These are phyloP conservation scores for Clistopyga incitator DNA, from an alignment of 2,888 invertebrate species.

Conservation along the genomic window DNA sequence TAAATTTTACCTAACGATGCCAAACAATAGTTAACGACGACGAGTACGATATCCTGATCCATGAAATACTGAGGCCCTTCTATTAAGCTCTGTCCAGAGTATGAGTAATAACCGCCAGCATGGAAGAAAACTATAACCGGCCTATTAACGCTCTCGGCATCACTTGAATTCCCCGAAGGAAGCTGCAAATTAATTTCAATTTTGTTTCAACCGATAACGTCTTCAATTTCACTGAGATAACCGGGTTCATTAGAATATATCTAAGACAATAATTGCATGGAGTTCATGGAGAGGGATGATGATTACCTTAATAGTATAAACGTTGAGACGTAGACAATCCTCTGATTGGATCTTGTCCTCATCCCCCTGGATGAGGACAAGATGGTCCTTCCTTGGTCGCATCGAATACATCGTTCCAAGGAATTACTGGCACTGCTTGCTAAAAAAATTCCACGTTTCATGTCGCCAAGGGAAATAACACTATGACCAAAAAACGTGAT, in stretches of 20 bases:
- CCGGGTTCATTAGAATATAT: neutral
- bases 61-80: conserved; percentile 88
- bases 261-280: neutral
- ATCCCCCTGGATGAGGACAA: conserved; percentile 85
- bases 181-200: conserved; percentile 44
- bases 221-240: neutral
- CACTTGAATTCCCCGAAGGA: conserved; percentile 27
- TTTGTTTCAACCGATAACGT: neutral
- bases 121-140: conserved; percentile 89
- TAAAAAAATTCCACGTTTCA: conserved; percentile 70
- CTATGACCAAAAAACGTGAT: neutral
- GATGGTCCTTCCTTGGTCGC: conserved; percentile 87
- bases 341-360: conserved; percentile 85
- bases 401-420: conserved; percentile 85
- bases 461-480: neutral
- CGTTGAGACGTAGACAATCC: conserved; percentile 88
- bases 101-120: conserved; percentile 87
- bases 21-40: conserved; percentile 88
- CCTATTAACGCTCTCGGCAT: conserved; percentile 55
- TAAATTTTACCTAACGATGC: conserved; percentile 84
- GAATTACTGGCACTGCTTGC: conserved; percentile 85
- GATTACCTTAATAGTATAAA: conserved; percentile 86
- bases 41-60: conserved; percentile 88
- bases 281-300: neutral
- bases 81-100: conserved; percentile 86